Conservation (phyloP, 2,113 vertebrate genomes). For the Python bivittatus region DNA sequence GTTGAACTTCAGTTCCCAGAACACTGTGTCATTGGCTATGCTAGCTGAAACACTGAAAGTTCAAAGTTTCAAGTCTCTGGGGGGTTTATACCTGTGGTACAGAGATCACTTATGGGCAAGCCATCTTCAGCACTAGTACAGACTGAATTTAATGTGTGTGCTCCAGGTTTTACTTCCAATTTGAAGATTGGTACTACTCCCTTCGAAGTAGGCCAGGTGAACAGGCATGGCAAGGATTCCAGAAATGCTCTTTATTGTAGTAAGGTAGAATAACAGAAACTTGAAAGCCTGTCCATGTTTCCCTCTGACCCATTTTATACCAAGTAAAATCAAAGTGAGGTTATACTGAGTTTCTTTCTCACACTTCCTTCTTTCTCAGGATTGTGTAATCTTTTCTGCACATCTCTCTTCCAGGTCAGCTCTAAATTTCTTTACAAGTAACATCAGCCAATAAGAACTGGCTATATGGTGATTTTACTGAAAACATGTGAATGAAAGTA, state of each 20-base stretch:
- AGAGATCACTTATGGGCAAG: background rate
- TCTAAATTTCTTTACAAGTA: too few species aligned
- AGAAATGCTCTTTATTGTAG: too few species aligned
- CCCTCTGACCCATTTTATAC: too few species aligned
- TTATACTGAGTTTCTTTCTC: too few species aligned
- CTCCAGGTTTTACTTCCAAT: background rate
- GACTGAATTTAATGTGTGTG: background rate
- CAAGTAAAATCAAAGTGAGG: too few species aligned
- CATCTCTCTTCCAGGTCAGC: too few species aligned
- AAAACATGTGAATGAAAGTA: background rate
- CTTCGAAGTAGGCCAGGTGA: too few species aligned
- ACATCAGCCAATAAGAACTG: background rate
- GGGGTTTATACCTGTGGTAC: background rate
- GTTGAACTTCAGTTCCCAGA: background rate
- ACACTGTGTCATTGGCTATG: background rate
- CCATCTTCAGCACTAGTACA: background rate
- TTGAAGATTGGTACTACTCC: background rate
- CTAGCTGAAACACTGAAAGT: background rate
- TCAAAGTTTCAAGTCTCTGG: background rate
- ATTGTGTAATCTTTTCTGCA: too few species aligned
- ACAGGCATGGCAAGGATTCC: too few species aligned
- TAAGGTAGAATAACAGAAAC: too few species aligned
- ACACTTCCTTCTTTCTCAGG: too few species aligned
- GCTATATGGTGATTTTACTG: background rate
- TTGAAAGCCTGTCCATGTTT: too few species aligned